Base-by-base conservation (phyloP, 2,888 invertebrate genomes). In the Kryphioiulus occultus region DNA sequence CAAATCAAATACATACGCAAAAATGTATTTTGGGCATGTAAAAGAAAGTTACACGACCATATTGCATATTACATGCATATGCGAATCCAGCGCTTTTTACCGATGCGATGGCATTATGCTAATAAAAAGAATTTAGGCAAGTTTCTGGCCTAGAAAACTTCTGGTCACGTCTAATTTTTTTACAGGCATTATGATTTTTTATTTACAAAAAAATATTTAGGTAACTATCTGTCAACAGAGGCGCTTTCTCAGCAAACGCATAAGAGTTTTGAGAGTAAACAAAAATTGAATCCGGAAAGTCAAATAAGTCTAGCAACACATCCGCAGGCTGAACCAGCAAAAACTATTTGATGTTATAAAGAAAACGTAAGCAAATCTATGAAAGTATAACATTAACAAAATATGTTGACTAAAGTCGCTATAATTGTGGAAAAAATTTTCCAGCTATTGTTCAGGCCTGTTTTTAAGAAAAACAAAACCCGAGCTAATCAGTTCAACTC, bases 1-100 rank as follows among this genome's bases (percentile, higher is more conserved):
- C 53, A 59, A 59, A n/a, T n/a, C 53, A 59, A 59, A 59, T 59
- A n/a, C 53, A n/a, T 59, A 59, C n/a, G 53, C 53, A 59, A 59
- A 59, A 59, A 59, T 59, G 53, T n/a, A 59, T n/a, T 59, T 59
- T 59, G 53, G n/a, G 19, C 53, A 59, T 59, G 53, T n/a, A 59
- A n/a, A 59, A 59, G n/a, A 47, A 47, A n/a, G 53, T 19, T 7
- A 59, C 53, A 59, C 19, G n/a, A 47, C n/a, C n/a, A 5, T 39
- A 3, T 39, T 39, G 39, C 9, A 59, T n/a, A 59, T n/a, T 59
- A n/a, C 7, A 59, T 59, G n/a, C 47, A 47, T 47, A n/a, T n/a
- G 47, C 15, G 19, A 15, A 47, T 3, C 47, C 9, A 47, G 47
- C 47, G 47, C 19, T 19, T 47, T 47, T 47, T 47, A 17, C 42